phyloP scores from a whole-genome alignment of 2,113 vertebrate genomes.

The Eonycteris spelaea region DNA sequence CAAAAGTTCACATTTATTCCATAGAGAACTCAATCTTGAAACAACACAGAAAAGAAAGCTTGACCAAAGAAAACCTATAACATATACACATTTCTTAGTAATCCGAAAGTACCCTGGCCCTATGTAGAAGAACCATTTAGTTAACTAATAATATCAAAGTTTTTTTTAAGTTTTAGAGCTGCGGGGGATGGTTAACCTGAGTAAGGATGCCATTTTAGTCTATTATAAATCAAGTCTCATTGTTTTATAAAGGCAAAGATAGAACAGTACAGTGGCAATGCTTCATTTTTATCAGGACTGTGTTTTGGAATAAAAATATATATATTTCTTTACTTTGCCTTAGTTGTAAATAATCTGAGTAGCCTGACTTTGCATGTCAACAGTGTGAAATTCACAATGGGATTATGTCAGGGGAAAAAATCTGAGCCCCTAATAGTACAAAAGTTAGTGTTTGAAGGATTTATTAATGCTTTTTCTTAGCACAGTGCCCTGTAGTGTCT shows the following conservation, averaged over 20 bases:
- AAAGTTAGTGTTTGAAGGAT: conserved; percentile 62
- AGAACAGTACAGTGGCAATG: neutral
- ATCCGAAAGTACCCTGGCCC: neutral
- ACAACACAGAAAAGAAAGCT: neutral
- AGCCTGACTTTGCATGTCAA: conserved; percentile 24
- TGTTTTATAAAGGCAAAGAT: conserved; percentile 39
- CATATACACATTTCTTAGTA: neutral
- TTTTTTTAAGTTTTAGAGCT: neutral
- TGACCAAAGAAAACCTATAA: neutral
- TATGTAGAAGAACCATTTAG: neutral
- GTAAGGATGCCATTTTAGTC: neutral
- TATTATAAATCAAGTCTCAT: conserved; percentile 54
- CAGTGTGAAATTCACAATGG: conserved; percentile 58
- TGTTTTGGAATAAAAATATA: conserved; percentile 3
- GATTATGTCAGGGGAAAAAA: neutral
- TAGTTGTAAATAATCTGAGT: conserved; percentile 46
- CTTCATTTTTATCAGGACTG: conserved; percentile 1
- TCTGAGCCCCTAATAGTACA: neutral
- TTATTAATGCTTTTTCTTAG: conserved; percentile 57
- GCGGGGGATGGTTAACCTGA: neutral
- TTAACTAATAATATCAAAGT: neutral
- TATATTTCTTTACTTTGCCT: neutral
- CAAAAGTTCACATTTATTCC: neutral
- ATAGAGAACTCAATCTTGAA: neutral
- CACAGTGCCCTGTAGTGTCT: conserved; percentile 51